Base-by-base conservation (phyloP, 1,140 invertebrate species). In the Aphelenchoides fujianensis region DNA sequence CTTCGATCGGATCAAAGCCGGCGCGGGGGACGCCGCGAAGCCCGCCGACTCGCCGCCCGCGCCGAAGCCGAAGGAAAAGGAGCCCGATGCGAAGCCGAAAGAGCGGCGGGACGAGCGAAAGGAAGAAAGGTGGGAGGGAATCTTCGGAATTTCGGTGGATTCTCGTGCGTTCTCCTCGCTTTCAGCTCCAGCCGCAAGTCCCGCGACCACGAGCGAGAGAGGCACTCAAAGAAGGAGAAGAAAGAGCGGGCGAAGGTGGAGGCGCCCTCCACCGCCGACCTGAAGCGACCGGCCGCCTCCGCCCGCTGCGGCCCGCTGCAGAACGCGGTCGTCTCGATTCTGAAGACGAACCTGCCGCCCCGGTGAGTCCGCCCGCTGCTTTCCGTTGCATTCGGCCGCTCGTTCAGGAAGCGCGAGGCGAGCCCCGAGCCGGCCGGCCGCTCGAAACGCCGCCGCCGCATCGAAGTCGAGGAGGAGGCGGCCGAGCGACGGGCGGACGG, bases 1-100 rank as follows among this genome's bases (percentile, higher is more conserved):
- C 27, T 73, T 72, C 35, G 70, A 73, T n/a, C 48, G 52, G 23
- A 59, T 73, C 16, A 70, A 68, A 28, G 34, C 5, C 41, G 41
- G 41, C 12, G 23, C 41, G 12, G 41, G 23, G 41, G 23, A 12
- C 23, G n/a, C 12, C 41, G 41, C 41, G 23, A 48, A 48, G 12
- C 41, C 41, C 12, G 23, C 23, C 41, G 12, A 48, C n/a, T 48
- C 41, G 41, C 41, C 41, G 23, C 41, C 41, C 12, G 12, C 41
- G 23, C 41, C 41, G 41, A 48, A 48, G 23, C 12, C 12, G 23
- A 23, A 48, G 23, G 41, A 48, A n/a, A n/a, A n/a, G n/a, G n/a
- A n/a, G n/a, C n/a, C n/a, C n/a, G n/a, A n/a, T n/a, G 27, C 23
- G 41, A 48, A 48, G 23, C 41, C 12, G 41, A 48, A 48, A 48